These are phyloP conservation scores for Danio albolineatus DNA, from an alignment of 2,797 vertebrate species.

Conservation along the genomic window DNA sequence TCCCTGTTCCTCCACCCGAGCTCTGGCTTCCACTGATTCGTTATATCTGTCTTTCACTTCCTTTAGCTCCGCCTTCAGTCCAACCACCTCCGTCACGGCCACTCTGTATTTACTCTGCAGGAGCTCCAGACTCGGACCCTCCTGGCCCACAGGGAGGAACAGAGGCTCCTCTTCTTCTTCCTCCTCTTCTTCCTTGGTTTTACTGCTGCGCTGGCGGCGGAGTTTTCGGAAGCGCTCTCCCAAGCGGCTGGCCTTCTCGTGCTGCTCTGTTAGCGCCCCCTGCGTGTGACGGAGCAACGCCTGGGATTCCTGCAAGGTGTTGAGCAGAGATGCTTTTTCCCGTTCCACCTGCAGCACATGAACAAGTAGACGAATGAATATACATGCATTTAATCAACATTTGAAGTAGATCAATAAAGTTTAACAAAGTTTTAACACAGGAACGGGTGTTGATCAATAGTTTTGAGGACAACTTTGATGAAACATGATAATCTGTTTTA, in stretches of 20 bases:
- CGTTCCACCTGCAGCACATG: constrained; percentile 84
- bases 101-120: constrained; percentile 95
- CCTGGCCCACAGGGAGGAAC: constrained; percentile 62
- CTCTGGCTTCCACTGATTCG: constrained; percentile 82
- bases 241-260: constrained; percentile 85
- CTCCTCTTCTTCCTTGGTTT: constrained; percentile 71
- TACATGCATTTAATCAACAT: not conserved
- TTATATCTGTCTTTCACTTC: constrained; percentile 88
- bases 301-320: constrained; percentile 91
- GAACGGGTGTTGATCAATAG: too few species aligned
- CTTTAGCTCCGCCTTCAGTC: constrained; percentile 92
- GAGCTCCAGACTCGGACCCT: constrained; percentile 90
- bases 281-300: constrained; percentile 92
- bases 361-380: not conserved
- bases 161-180: constrained; percentile 38
- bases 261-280: constrained; percentile 91
- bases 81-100: constrained; percentile 93
- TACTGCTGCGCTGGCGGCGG: constrained; percentile 80
- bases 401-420: too few species aligned
- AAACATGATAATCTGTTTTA: too few species aligned
- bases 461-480: too few species aligned
- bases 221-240: constrained; percentile 85
- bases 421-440: too few species aligned
- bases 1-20: constrained; percentile 79
- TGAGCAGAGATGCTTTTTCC: constrained; percentile 88